A percentile compares a stretch with the other conserved stretches of the same genome.
Evolutionary conservation across 2,113 vertebrate species (phyloP).

Genomic region (Hemibagrus wyckioides): DNA sequence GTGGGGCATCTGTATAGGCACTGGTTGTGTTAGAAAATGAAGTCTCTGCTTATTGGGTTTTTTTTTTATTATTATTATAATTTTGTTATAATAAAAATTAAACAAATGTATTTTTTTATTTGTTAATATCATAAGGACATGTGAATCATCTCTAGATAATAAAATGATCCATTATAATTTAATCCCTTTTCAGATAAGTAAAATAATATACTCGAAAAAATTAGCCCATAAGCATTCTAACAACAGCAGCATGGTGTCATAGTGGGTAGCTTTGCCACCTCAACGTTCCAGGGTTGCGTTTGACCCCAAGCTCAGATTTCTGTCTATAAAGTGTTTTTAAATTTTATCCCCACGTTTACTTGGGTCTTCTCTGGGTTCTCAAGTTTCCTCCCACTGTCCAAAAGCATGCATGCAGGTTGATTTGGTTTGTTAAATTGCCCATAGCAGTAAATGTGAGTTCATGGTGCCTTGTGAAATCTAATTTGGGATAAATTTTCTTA

Average conservation of each 20-base stretch:
- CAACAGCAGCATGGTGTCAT: neutral
- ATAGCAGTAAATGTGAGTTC: neutral
- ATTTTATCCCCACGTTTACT: neutral
- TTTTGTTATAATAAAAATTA: neutral
- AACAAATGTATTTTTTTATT: neutral
- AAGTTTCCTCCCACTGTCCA: neutral
- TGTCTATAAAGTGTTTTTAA: neutral
- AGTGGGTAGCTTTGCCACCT: neutral
- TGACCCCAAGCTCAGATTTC: neutral
- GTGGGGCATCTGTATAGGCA: neutral
- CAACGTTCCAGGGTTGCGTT: too few species aligned
- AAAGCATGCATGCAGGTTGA: neutral
- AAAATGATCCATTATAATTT: neutral
- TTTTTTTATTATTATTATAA: neutral
- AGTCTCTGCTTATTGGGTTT: neutral
- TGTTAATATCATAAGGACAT: neutral
- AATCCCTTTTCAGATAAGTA: neutral
- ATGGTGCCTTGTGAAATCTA: neutral
- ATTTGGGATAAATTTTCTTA: neutral
- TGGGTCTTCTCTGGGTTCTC: neutral
- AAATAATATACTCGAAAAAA: neutral
- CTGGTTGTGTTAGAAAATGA: neutral
- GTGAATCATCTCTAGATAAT: neutral
- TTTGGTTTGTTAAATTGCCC: neutral
- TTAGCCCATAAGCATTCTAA: neutral